Evolutionary conservation across 2,888 invertebrate species (phyloP), one percentile per base, ranked within the genome.

Genomic region (Lutraria lutraria): DNA sequence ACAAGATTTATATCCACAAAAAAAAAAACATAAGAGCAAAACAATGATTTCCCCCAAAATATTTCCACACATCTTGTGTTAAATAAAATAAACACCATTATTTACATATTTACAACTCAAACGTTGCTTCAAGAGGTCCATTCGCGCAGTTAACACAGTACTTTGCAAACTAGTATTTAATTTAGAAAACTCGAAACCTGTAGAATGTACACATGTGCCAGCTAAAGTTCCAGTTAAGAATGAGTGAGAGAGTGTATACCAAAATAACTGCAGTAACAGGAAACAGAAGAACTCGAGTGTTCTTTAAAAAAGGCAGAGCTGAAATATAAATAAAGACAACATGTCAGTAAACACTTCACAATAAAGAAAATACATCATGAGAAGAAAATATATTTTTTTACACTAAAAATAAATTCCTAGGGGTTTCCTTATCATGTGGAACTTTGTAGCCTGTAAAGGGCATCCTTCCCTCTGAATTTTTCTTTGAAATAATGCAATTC

Each of bases 291-390:
- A 98, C 97, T 93, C 99, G 97, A 0, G 99, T 98, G 96, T 98
- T 98, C 94, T 98, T 98, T 83, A 99, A 97, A 96, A 98, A 98
- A 68, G 98, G 98, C 91, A 99, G 97, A 96, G 98, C 98, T 98
- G 97, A 97, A 97, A 92, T 34, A 54, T 10, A 76, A 34, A 84
- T 76, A 79, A 31, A 6, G 13, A 72, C 13, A 72, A n/a, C 19
- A 72, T 13, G 2, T 29, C 25, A n/a, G 3, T 13, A 19, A 13
- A n/a, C 8, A 43, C 8, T 43, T 43, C 43, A 8, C 43, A 2
- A 43, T 43, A 8, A 43, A 43, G 4, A 43, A 43, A 43, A 43
- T 43, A 43, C 43, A 43, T 43, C 8, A 43, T 4, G 43, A 43
- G 43, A 43, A 8, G 43, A 43, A 43, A 43, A 43, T 4, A 8